Base-by-base conservation (phyloP, 2,888 invertebrate genomes). In the Drosophila monieri region DNA sequence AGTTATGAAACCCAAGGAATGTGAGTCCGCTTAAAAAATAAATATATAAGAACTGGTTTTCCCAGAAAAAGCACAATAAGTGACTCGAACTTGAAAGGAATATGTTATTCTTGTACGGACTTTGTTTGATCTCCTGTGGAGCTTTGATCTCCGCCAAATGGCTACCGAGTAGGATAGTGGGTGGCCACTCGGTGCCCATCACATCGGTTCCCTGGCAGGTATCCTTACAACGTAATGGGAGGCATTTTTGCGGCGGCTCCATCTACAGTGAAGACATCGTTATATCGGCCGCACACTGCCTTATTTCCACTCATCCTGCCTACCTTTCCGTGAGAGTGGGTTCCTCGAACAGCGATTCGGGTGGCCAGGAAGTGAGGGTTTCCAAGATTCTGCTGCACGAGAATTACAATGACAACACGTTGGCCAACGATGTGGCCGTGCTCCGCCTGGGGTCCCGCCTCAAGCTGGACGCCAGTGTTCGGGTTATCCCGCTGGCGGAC, bases 271-370 rank as follows among this genome's bases (percentile, higher is more conserved):
- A 10, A 4, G 1, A 39, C 32, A 62, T 68, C 30, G 46, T 70
- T 23, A 37, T 70, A 35, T 59, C 65, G 9, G 65, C 69, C 2
- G 69, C 59, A 8, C 65, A 66, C n/a, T 70, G 69, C 44, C 15
- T 69, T 1, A 0, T 6, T 5, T 4, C 10, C 18, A 18, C 1
- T 8, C 18, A 9, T 10, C 21, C 21, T 21, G 2, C 21, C 4
- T 18, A 21, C 6, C 21, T 43, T 6, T 10, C 21, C 21, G 43
- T 43, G 43, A 43, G 43, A 43, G 43, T 43, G 9, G 43, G 43
- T 12, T 43, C 43, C 43, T 5, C 43, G 2, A 10, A 21, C 43
- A 21, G 10, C 12, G 5, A 21, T 4, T 10, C 10, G 8, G 43
- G 43, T 21, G 43, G 43, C 5, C 43, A 43, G 43, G 9, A 10